Base-by-base conservation (phyloP, 2,113 vertebrate genomes). In the Callospermophilus lateralis region DNA sequence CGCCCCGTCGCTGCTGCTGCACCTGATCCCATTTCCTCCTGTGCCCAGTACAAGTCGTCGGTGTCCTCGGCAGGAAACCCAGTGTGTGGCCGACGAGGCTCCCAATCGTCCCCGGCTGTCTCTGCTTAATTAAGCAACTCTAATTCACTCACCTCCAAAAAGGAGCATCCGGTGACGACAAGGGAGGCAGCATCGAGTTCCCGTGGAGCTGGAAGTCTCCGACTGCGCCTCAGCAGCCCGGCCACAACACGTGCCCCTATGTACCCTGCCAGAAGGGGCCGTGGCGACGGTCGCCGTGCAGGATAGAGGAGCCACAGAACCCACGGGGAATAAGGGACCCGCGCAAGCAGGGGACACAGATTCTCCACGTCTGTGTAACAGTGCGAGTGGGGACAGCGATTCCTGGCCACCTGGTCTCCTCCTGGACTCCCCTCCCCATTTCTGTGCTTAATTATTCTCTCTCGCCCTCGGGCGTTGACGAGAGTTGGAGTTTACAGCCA, bases 371-470 rank as follows among this genome's bases (percentile, higher is more conserved):
- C 58, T 3, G n/a, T 6, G 15, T 32, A 68, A 34, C 7, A 34
- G 63, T 0, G 58, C 8, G 1, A 0, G 1, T 0, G 7, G 9
- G 80, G 42, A 45, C 26, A 4, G 1, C 34, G 2, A 32, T 6
- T 55, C 42, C 61, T 0, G 8, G 10, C 32, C 34, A 4, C 48
- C 3, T 17, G 6, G 51, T 53, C 12, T 37, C 16, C 26, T 24
- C 4, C 34, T 10, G 0, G 1, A 17, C 32, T 16, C 5, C 76
- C 10, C 15, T 19, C 53, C 61, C 58, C 34, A 32, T 37, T 48
- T 65, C 61, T 7, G 6, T 0, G 16, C 32, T 58, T 10, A 8
- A 19, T 45, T 24, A 30, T 58, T 19, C 48, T 51, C 48, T 45
- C 45, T 45, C 45, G 45, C 45, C 45, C 45, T 45, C 42, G 42